Evolutionary conservation across 2,797 vertebrate genomes (phyloP), one percentile per base, ranked within the genome.

Genomic region (Characodon lateralis): DNA sequence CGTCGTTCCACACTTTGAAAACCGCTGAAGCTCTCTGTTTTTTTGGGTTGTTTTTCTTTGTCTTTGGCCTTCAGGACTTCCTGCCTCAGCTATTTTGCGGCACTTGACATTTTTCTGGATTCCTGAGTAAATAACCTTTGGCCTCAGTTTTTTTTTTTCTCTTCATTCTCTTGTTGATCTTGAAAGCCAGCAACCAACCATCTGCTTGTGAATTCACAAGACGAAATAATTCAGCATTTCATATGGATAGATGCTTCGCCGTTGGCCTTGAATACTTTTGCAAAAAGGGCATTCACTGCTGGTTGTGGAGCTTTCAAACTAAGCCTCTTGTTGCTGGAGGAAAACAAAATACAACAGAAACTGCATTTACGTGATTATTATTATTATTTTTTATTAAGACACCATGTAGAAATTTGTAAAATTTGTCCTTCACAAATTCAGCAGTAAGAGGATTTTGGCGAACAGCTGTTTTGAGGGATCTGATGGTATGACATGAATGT

Each of bases 111-210:
- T 16, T 61, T 70, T 69, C 4, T 74, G 18, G 13, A 61, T 68
- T 85, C 75, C 73, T 76, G 70, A 74, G n/a, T 71, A 22, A 70
- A 59, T 0, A 2, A 2, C 16, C 10, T 2, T 65, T 10, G 22
- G 55, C 43, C 31, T 58, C 28, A 13, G 18, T 55, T 55, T 72
- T 14, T 22, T 7, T 3, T 53, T 65, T 14, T 1, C 5, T 71
- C 43, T 2, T 28, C 1, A 6, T 13, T 76, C 53, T 43, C 51
- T 16, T 73, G 9, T 35, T 74, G 24, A 35, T 77, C 78, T 83
- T 85, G 55, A 77, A 68, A 70, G 43, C 35, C 76, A 56, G 14
- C 24, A 41, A 13, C 35, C 4, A 12, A 43, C 63, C 26, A 41
- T 74, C 70, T 76, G 48, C 68, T 35, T 5, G 28, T 31, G 2